These are phyloP conservation scores for Heteronetta atricapilla DNA, from an alignment of 2,113 vertebrate genomes.

Conservation along the genomic window DNA sequence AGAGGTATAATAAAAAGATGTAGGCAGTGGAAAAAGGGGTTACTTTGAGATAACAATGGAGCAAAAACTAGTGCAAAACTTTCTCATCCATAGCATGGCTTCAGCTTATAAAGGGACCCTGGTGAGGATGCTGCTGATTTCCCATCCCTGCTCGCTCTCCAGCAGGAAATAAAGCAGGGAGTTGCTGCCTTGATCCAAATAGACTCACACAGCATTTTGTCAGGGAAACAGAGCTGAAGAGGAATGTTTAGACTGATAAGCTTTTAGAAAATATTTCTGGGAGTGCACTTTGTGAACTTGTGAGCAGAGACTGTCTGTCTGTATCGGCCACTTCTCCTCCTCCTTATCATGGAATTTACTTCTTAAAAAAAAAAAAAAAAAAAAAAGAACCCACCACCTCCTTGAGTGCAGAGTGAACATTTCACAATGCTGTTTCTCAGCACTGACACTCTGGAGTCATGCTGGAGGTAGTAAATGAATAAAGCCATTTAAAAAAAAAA, in stretches of 20 bases:
- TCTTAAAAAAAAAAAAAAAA: neutral
- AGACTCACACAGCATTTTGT: conserved; percentile 16
- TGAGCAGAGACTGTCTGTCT: conserved; percentile 73
- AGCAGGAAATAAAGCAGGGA: conserved; percentile 49
- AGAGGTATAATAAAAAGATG: neutral
- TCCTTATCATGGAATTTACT: conserved; percentile 68
- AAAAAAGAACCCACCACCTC: conserved; percentile 7
- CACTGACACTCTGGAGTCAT: conserved; percentile 28
- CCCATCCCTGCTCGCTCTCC: neutral
- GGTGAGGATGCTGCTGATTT: neutral
- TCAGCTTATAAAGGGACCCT: neutral
- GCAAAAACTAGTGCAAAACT: neutral
- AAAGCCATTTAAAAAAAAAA: conserved; percentile 1
- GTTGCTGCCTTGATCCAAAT: conserved; percentile 23
- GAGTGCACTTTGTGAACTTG: conserved; percentile 69
- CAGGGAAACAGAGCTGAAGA: conserved; percentile 35
- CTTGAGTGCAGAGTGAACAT: conserved; percentile 63
- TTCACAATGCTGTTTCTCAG: conserved; percentile 60
- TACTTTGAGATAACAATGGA: neutral
- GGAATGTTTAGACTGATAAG: conserved; percentile 72
- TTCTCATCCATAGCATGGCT: neutral
- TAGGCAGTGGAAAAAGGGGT: neutral
- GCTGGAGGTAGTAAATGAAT: conserved; percentile 60
- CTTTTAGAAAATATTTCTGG: conserved; percentile 70
- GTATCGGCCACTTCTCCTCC: conserved; percentile 42